phyloP scores from a whole-genome alignment of 2,888 invertebrate species.

The Cataglyphis albicans region DNA sequence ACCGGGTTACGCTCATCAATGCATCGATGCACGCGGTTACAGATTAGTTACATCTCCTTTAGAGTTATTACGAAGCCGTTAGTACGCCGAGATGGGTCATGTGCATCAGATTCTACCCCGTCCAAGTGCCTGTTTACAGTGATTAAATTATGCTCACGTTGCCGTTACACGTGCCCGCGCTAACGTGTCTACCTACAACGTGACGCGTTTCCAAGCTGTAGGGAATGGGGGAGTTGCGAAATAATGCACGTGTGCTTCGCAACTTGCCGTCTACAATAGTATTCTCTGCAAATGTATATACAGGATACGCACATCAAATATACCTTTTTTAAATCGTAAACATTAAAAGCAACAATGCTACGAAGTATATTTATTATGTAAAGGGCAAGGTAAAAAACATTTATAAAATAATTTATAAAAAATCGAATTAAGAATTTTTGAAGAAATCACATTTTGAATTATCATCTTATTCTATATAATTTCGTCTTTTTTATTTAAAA shows the following conservation, averaged over 20 bases:
- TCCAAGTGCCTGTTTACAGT: slow-evolving; percentile 55
- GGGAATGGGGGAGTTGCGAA: slow-evolving; percentile 54
- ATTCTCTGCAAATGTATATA: not conserved
- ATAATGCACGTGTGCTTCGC: slow-evolving; percentile 59
- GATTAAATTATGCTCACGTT: slow-evolving; percentile 66
- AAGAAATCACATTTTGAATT: not conserved
- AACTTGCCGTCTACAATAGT: slow-evolving; percentile 36
- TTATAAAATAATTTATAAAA: not conserved
- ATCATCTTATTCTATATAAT: not conserved
- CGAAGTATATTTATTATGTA: not conserved
- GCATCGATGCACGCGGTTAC: slow-evolving; percentile 49
- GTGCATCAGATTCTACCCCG: slow-evolving; percentile 49
- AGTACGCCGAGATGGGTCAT: slow-evolving; percentile 47
- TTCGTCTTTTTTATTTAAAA: not conserved
- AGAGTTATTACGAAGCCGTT: slow-evolving; percentile 46
- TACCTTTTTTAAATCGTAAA: not conserved
- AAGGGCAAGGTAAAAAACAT: not conserved
- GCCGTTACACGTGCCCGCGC: slow-evolving; percentile 58
- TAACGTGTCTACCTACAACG: slow-evolving; percentile 52
- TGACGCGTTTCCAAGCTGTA: slow-evolving; percentile 52
- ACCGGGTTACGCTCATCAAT: slow-evolving; percentile 15
- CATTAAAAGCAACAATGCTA: not conserved
- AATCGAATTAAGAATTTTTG: not conserved
- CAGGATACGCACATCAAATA: not conserved
- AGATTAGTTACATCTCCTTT: slow-evolving; percentile 51